A percentile compares a stretch with the other conserved stretches of the same genome.
Evolutionary conservation across 2,888 invertebrate species (phyloP).

Genomic region (Conus canariensis): DNA sequence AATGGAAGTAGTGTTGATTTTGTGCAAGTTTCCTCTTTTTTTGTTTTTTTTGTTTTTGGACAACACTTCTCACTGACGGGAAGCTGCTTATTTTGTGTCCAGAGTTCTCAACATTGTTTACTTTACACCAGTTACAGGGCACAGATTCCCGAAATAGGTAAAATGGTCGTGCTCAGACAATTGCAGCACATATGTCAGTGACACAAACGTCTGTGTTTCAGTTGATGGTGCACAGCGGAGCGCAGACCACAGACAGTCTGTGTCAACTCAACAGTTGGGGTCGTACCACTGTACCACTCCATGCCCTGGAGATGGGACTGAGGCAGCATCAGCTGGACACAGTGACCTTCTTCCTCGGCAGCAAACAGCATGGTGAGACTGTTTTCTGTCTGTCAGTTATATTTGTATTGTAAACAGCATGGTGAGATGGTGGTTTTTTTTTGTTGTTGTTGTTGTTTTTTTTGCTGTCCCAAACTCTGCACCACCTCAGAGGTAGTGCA

Average conservation of each 20-base stretch:
- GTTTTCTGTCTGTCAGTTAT: not conserved
- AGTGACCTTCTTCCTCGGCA: conserved; percentile 73
- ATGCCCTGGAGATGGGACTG: conserved; percentile 71
- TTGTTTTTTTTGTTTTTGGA: no score
- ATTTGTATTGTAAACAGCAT: not conserved
- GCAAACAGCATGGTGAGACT: conserved; percentile 3
- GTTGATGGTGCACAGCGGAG: conserved; percentile 74
- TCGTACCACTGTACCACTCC: conserved; percentile 69
- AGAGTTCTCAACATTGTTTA: no score
- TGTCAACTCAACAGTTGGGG: conserved; percentile 74
- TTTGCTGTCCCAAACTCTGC: no score
- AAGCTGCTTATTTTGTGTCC: no score
- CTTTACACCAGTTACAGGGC: no score
- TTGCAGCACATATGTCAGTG: no score
- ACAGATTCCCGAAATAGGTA: no score
- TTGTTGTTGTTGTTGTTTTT: not conserved
- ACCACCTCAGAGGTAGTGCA: no score
- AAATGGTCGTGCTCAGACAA: no score
- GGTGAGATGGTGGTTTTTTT: not conserved
- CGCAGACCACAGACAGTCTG: conserved; percentile 66
- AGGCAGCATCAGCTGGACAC: conserved; percentile 75
- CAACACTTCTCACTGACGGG: no score
- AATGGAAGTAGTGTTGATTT: no score
- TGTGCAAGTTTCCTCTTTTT: no score
- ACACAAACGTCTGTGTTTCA: conserved; percentile 46